phyloP scores from a whole-genome alignment of 2,888 invertebrate genomes.

The Chrysolina oricalcia region DNA sequence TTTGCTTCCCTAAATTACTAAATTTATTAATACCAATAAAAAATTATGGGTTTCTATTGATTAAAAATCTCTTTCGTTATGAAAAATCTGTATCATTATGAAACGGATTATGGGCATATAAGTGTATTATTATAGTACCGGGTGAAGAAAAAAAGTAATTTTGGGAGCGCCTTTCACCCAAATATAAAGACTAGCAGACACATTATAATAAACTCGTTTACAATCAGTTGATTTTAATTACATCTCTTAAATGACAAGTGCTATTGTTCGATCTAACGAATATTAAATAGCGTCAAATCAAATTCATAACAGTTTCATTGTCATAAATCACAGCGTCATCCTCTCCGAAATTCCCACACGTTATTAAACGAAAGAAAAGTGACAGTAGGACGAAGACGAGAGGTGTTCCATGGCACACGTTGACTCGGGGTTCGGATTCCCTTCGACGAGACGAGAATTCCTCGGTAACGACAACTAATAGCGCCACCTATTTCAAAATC shows the following conservation, averaged over 20 bases:
- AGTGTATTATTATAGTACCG: too few relatives aligned
- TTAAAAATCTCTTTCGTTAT: too few relatives aligned
- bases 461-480: constrained; percentile 58
- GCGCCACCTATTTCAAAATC: constrained; percentile 60
- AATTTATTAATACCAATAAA: too few relatives aligned
- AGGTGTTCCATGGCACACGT: constrained; percentile 16
- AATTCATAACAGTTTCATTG: constrained; percentile 40
- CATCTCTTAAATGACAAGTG: constrained; percentile 43
- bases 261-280: constrained; percentile 39
- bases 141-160: too few relatives aligned
- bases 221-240: constrained; percentile 35
- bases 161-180: background rate
- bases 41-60: too few relatives aligned
- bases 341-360: constrained; percentile 41
- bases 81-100: too few relatives aligned
- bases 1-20: too few relatives aligned
- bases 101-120: too few relatives aligned
- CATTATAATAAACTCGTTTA: background rate
- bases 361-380: constrained; percentile 39
- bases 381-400: constrained; percentile 32
- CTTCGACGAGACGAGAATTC: constrained; percentile 49
- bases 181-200: background rate
- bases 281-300: constrained; percentile 44
- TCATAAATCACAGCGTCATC: constrained; percentile 34
- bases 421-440: constrained; percentile 16